These are phyloP conservation scores for Notolepis coatsorum DNA, from an alignment of 2,797 vertebrate species.

Conservation along the genomic window DNA sequence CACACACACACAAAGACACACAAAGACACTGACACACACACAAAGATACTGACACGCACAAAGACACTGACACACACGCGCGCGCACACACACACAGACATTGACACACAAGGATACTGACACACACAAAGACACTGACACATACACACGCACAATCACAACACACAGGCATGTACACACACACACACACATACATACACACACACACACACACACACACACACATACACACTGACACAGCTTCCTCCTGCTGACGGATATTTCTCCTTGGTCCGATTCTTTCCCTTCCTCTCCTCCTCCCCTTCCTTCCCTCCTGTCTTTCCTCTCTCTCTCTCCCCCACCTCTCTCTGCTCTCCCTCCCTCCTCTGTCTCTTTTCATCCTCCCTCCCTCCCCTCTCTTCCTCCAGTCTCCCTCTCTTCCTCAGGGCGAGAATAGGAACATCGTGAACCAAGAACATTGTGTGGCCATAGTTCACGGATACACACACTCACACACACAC, in stretches of 20 bases:
- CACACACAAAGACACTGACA: neutral
- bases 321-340: slow-evolving; percentile 2
- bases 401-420: slow-evolving; percentile 22
- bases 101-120: no score
- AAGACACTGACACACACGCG: neutral
- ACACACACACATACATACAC: slow-evolving; percentile 10
- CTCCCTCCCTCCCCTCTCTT: slow-evolving; percentile 8
- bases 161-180: slow-evolving; percentile 3
- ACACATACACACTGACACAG: slow-evolving; percentile 5
- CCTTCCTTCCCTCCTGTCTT: neutral
- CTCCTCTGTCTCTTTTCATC: no score
- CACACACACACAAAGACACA: neutral
- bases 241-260: no score
- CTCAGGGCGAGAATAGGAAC: slow-evolving; percentile 39
- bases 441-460: slow-evolving; percentile 48
- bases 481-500: slow-evolving; percentile 3
- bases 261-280: slow-evolving; percentile 29
- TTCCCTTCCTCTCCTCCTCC: slow-evolving; percentile 17
- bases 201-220: slow-evolving; percentile 12
- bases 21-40: no score
- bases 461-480: slow-evolving; percentile 26
- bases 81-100: neutral
- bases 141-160: neutral
- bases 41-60: no score
- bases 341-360: slow-evolving; percentile 13